Evolutionary conservation across 2,888 invertebrate species (phyloP).

Genomic region (Tachina fera): DNA sequence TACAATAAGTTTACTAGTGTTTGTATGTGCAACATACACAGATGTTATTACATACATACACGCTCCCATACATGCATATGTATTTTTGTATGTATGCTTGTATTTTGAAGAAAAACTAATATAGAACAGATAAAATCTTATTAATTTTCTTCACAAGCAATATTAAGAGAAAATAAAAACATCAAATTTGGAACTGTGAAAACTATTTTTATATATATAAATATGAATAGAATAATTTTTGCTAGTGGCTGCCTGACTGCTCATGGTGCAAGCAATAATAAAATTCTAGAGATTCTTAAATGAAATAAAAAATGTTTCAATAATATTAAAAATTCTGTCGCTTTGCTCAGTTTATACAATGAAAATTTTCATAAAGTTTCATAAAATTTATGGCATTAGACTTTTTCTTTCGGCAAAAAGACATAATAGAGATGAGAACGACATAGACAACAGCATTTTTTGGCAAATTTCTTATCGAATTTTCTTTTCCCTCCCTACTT

Average conservation of each 20-base stretch:
- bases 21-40: background rate
- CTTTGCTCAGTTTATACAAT: background rate
- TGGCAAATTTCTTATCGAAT: no score
- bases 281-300: background rate
- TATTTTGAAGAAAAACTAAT: conserved; percentile 18
- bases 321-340: background rate
- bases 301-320: no score
- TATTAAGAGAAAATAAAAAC: background rate
- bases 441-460: no score
- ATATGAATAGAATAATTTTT: background rate
- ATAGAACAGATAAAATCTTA: conserved; percentile 33
- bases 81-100: conserved; percentile 1
- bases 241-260: background rate
- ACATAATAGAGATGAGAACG: no score
- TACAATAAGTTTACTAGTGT: background rate
- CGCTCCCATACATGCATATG: background rate
- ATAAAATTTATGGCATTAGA: no score
- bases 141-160: background rate
- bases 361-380: no score
- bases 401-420: no score
- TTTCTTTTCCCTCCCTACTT: no score
- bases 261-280: background rate
- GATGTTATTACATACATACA: background rate
- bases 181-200: conserved; percentile 38
- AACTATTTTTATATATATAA: conserved; percentile 41